phyloP scores from a whole-genome alignment of 2,888 invertebrate genomes.

The Phyto melanocephala region DNA sequence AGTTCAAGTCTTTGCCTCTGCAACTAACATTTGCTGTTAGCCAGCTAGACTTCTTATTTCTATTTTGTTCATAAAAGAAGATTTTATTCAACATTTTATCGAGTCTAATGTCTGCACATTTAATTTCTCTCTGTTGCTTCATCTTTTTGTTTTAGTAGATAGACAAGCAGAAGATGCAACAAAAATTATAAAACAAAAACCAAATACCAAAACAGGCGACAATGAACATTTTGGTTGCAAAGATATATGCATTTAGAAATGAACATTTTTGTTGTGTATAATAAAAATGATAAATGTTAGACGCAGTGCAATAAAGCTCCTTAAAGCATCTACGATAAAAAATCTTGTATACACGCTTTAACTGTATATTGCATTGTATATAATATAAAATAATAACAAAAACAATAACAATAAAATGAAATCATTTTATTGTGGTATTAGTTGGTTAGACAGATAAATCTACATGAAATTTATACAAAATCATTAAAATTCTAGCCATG shows the following conservation, averaged over 20 bases:
- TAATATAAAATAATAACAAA: too few relatives aligned
- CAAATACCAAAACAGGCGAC: conserved; percentile 40
- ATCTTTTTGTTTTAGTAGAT: conserved; percentile 41
- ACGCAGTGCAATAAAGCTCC: conserved; percentile 55
- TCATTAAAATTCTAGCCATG: conserved; percentile 54
- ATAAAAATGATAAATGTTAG: conserved; percentile 62
- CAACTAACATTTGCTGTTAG: conserved; percentile 38
- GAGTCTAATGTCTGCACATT: conserved; percentile 41
- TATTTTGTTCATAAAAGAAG: background rate
- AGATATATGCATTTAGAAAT: conserved; percentile 11
- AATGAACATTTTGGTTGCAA: conserved; percentile 30
- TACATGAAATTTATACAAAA: conserved; percentile 26
- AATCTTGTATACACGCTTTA: background rate
- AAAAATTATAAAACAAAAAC: conserved; percentile 13
- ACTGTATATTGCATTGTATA: too few relatives aligned
- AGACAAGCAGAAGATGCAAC: background rate
- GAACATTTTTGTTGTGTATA: conserved; percentile 32
- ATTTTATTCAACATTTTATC: conserved; percentile 43
- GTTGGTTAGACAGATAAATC: conserved; percentile 41
- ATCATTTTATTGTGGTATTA: conserved; percentile 15
- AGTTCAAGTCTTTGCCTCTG: conserved; percentile 56
- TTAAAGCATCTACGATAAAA: conserved; percentile 45
- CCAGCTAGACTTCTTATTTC: conserved; percentile 15
- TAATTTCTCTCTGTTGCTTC: conserved; percentile 13
- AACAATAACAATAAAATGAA: background rate